A percentile compares a stretch with the other conserved stretches of the same genome.
Conservation (phyloP, 1,140 invertebrate genomes). For the Catajapyx aquilonaris region DNA sequence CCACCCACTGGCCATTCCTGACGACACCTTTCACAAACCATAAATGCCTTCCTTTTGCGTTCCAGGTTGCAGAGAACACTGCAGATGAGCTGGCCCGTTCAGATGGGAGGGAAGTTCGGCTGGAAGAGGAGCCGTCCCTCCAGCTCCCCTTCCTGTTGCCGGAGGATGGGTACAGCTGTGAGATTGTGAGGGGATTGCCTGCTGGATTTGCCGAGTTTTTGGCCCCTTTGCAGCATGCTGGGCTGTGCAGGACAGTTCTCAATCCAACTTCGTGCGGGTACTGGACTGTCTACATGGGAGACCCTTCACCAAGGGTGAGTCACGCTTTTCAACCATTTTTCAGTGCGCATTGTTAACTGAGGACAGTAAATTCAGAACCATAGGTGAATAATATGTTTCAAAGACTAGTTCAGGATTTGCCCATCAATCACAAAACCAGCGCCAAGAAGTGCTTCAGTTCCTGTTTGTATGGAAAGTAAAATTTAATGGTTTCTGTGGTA, state of each 20-base stretch:
- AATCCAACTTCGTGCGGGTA: constrained; percentile 75
- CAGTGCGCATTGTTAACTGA: constrained; percentile 4
- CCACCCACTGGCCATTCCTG: no score
- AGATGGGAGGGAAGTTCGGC: constrained; percentile 60
- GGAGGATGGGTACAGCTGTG: constrained; percentile 95
- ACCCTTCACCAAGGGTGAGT: constrained; percentile 11
- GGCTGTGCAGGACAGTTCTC: constrained; percentile 67
- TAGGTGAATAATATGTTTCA: constrained; percentile 13
- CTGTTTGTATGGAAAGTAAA: neutral
- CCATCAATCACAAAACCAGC: no score
- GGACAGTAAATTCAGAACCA: neutral
- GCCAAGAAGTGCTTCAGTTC: no score
- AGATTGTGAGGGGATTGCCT: constrained; percentile 80
- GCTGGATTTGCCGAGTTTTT: constrained; percentile 83
- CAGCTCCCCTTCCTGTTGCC: constrained; percentile 79
- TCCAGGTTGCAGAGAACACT: constrained; percentile 63
- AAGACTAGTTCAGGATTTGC: constrained; percentile 13
- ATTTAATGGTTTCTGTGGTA: no score
- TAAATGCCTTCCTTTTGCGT: neutral
- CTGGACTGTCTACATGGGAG: constrained; percentile 85
- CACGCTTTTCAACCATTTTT: neutral
- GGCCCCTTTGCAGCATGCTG: constrained; percentile 60
- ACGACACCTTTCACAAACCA: no score
- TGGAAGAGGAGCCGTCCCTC: constrained; percentile 69
- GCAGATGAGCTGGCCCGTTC: constrained; percentile 77